Base-by-base conservation (phyloP, 2,888 invertebrate species). In the Aproaerema taeniolella region DNA sequence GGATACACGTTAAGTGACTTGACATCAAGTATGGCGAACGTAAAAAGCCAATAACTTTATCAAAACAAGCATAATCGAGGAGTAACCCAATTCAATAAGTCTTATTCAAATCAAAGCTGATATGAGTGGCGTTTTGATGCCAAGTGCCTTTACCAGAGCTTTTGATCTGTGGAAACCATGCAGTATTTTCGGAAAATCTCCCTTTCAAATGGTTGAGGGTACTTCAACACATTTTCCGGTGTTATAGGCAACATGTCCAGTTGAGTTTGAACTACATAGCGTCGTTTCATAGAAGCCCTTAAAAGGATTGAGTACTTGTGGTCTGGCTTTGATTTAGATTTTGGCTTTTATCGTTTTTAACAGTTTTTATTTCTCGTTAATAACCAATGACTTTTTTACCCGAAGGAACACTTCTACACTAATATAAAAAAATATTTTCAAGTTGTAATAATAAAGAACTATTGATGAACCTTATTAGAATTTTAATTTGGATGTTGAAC, bases 111-210 rank as follows among this genome's bases (percentile, higher is more conserved):
- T 53, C 53, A 55, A 55, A 53, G 51, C 47, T 36, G 34, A 43
- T 37, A 41, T 44, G 48, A 53, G 55, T 52, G 53, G 47, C 42
- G 15, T 42, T 40, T 35, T 43, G 38, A 39, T 46, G 43, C 45
- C 42, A 50, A 63, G 63, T 47, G 53, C 40, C 38, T 38, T 36
- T 34, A 36, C 41, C 37, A 50, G 16, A 26, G 11, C 60, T 60
- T 62, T 63, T 63, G 65, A 65, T 62, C 57, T 51, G 49, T 52
- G 54, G 47, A 51, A 58, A 49, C 50, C 47, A 51, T 53, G 46
- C 49, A 47, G 53, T 52, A 52, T 53, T 56, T 54, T 52, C 55
- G 56, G 53, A 56, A 60, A 52, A 58, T 16, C 30, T 11, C 37
- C 29, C 37, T 37, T 26, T 9, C 29, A 20, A 30, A 26, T 26